Conservation (phyloP, 2,888 invertebrate species). For the Trichopoda pennipes region DNA sequence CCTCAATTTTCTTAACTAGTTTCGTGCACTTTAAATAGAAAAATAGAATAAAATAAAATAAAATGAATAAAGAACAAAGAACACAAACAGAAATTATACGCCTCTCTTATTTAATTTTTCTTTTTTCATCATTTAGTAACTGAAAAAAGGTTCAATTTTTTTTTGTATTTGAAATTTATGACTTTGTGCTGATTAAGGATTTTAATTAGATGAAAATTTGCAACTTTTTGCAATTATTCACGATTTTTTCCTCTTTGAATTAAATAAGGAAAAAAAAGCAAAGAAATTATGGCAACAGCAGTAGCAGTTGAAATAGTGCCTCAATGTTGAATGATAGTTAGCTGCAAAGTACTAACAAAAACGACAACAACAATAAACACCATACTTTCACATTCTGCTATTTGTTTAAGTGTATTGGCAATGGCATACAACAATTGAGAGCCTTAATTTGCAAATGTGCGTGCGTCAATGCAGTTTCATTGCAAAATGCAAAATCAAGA, state of each 20-base stretch:
- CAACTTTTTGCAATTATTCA: slow-evolving; percentile 75
- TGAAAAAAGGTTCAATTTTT: slow-evolving; percentile 13
- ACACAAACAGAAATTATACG: slow-evolving; percentile 35
- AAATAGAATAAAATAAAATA: slow-evolving; percentile 22
- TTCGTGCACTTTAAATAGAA: slow-evolving; percentile 44
- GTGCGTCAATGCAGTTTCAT: slow-evolving; percentile 58
- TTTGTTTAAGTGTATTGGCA: not conserved
- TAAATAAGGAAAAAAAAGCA: slow-evolving; percentile 1
- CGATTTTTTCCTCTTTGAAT: slow-evolving; percentile 53
- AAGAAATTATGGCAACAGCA: slow-evolving; percentile 48
- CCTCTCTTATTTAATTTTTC: slow-evolving; percentile 39
- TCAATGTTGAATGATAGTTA: slow-evolving; percentile 56
- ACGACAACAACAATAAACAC: not conserved
- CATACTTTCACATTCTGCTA: slow-evolving; percentile 1
- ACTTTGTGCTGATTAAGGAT: slow-evolving; percentile 72
- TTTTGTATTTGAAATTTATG: slow-evolving; percentile 68
- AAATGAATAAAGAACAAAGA: slow-evolving; percentile 13
- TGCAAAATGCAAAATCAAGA: slow-evolving; percentile 15
- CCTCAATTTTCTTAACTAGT: slow-evolving; percentile 28
- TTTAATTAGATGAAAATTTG: slow-evolving; percentile 73
- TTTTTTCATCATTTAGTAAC: slow-evolving; percentile 40
- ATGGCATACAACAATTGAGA: not conserved
- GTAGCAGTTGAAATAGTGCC: slow-evolving; percentile 32
- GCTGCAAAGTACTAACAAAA: slow-evolving; percentile 12
- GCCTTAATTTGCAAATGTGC: slow-evolving; percentile 55